Percentiles rank a stretch among this genome's conserved stretches.
phyloP scores from a whole-genome alignment of 2,888 invertebrate genomes.

The Falcaria lacertinaria region DNA sequence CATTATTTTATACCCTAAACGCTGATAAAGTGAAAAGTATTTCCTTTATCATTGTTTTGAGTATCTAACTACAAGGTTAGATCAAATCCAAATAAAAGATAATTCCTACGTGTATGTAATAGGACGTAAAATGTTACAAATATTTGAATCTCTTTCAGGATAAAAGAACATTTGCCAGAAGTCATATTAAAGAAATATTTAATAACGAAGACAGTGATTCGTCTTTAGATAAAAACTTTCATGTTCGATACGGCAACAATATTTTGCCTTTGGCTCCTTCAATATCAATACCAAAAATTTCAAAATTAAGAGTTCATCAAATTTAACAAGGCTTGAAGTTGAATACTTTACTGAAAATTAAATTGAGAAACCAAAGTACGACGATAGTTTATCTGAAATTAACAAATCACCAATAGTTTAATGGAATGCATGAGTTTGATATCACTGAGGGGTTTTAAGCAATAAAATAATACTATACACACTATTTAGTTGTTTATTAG shows the following conservation, averaged over 20 bases:
- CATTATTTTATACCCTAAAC: background rate
- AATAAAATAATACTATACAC: background rate
- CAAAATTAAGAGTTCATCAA: slow-evolving; percentile 43
- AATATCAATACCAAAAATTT: slow-evolving; percentile 70
- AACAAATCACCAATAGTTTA: background rate
- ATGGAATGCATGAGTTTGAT: background rate
- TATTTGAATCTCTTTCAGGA: slow-evolving; percentile 54
- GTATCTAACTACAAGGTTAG: background rate
- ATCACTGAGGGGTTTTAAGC: background rate
- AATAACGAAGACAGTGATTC: slow-evolving; percentile 45
- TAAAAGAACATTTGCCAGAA: slow-evolving; percentile 32
- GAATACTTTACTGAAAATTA: background rate
- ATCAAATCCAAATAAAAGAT: background rate
- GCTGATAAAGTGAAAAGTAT: background rate
- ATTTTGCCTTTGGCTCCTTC: slow-evolving; percentile 69
- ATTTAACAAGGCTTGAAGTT: slow-evolving; percentile 6
- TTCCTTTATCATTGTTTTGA: background rate
- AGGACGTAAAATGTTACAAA: slow-evolving; percentile 8
- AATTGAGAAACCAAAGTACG: background rate
- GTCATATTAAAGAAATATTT: slow-evolving; percentile 15
- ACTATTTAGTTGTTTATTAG: background rate
- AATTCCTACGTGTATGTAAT: slow-evolving; percentile 8
- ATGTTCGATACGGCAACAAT: slow-evolving; percentile 72
- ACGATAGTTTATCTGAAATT: background rate
- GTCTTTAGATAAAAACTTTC: slow-evolving; percentile 67